phyloP scores from a whole-genome alignment of 2,113 vertebrate genomes.

The Arothron firmamentum region DNA sequence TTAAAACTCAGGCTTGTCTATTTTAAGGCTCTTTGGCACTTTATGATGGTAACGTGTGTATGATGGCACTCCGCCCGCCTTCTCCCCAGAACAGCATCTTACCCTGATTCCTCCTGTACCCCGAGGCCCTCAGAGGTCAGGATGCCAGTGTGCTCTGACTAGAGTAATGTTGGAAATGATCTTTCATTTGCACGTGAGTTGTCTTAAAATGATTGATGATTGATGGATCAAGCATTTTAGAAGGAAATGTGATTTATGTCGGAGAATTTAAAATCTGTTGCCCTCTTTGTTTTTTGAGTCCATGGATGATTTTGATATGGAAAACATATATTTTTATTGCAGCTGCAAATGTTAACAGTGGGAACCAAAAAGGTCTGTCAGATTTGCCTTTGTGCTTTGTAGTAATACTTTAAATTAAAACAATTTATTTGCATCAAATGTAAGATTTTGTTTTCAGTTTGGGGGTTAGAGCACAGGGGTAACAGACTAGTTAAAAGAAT shows the following conservation, averaged over 20 bases:
- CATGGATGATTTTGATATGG: slow-evolving; percentile 35
- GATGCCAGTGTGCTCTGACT: slow-evolving; percentile 32
- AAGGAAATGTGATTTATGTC: background rate
- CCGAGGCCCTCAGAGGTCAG: slow-evolving; percentile 7
- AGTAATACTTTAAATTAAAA: slow-evolving; percentile 67
- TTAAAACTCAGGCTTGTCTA: slow-evolving; percentile 56
- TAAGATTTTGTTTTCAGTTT: slow-evolving; percentile 7
- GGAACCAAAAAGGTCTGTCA: slow-evolving; percentile 45
- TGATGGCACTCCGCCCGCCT: slow-evolving; percentile 42
- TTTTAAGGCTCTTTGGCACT: slow-evolving; percentile 64
- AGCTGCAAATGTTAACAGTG: slow-evolving; percentile 32
- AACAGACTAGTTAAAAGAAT: too few relatives aligned
- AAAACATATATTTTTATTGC: slow-evolving; percentile 48
- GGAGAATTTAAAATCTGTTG: slow-evolving; percentile 5
- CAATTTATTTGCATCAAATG: slow-evolving; percentile 57
- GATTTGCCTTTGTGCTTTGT: slow-evolving; percentile 55
- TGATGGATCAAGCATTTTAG: background rate
- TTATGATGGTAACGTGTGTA: slow-evolving; percentile 68
- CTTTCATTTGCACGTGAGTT: slow-evolving; percentile 7
- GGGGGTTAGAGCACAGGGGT: too few relatives aligned
- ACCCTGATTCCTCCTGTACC: background rate
- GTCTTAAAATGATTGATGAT: too few relatives aligned
- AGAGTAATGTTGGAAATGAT: slow-evolving; percentile 39
- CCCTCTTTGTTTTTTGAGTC: slow-evolving; percentile 28
- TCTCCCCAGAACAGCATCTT: background rate